These are phyloP conservation scores for Mesorhabditis sp. DNA, from an alignment of 2,888 invertebrate genomes.

Conservation along the genomic window DNA sequence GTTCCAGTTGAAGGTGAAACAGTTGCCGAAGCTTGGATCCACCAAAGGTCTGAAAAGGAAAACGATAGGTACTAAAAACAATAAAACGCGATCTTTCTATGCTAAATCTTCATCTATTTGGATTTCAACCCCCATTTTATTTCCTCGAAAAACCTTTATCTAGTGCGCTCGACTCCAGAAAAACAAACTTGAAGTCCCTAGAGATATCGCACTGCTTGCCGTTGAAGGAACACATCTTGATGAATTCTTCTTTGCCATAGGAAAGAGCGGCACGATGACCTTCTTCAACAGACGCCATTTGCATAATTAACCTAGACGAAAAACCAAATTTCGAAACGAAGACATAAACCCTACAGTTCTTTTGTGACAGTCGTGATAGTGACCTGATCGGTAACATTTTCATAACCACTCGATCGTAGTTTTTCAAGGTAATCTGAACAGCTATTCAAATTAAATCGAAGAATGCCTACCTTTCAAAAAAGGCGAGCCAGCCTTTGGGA, in stretches of 20 bases:
- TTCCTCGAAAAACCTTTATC: not conserved
- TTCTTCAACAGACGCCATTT: no score
- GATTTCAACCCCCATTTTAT: not conserved
- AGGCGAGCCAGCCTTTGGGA: conserved; percentile 34
- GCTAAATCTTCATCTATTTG: not conserved
- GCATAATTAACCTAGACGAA: no score
- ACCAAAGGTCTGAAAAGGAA: conserved; percentile 40
- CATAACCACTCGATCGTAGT: conserved; percentile 49
- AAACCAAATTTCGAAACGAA: no score
- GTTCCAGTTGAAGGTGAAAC: conserved; percentile 54
- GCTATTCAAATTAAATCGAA: no score
- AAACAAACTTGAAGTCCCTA: conserved; percentile 37
- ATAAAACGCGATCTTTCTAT: conserved; percentile 3
- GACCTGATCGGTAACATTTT: conserved; percentile 55
- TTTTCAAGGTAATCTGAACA: conserved; percentile 46
- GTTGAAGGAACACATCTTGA: conserved; percentile 56
- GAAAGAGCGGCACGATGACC: conserved; percentile 18
- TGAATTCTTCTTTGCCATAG: conserved; percentile 34
- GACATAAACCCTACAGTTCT: conserved; percentile 39
- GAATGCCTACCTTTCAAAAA: conserved; percentile 24
- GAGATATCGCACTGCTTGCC: conserved; percentile 52
- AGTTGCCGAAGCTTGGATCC: conserved; percentile 55
- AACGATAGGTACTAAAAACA: not conserved
- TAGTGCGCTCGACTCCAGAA: no score
- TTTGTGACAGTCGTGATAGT: conserved; percentile 56